Evolutionary conservation across 1,140 invertebrate genomes (phyloP), one percentile per base, ranked within the genome.

Genomic region (Schmidtea mediterranea): DNA sequence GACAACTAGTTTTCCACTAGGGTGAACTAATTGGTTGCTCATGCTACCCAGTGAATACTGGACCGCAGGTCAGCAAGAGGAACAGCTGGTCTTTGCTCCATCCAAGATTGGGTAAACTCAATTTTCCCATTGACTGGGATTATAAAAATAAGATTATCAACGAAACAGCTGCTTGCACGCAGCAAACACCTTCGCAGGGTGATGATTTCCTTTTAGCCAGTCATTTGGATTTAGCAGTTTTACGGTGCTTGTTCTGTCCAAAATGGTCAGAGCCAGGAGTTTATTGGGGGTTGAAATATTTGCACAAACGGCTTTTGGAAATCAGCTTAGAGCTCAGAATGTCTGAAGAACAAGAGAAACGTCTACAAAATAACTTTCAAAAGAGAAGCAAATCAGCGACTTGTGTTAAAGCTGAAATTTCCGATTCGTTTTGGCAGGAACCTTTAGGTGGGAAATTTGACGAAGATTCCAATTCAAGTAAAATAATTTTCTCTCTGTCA

Each of bases 181-280:
- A 59, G 62, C 51, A 57, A 56, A 36, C 59, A 62, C 32, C 62
- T 57, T 52, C 52, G 58, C 9, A 59, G 61, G 36, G 56, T 62
- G 51, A 55, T 18, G 63, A 66, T 50, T 55, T 63, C 15, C 54
- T 62, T 10, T 59, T 57, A 55, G 61, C 90, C 1, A 90, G 83
- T 32, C 90, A 87, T 58, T 64, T 97, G 21, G 92, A 98, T 65
- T 80, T 97, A 10, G 82, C 84, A 12, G 83, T 92, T 3, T 61
- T 97, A 19, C 72, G 87, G 46, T 95, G 87, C 65, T 71, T 98
- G n/a, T 90, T 95, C 63, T 79, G 89, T 51, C 74, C 80, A 0
- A 82, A 90, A 58, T 98, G 92, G 92, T 76, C 81, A 57, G 87
- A 94, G 63, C 87, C 95, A 65, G 90, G 90, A 1, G 76, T 94